Conservation (phyloP, 2,113 vertebrate species). For the Hippoglossus stenolepis region DNA sequence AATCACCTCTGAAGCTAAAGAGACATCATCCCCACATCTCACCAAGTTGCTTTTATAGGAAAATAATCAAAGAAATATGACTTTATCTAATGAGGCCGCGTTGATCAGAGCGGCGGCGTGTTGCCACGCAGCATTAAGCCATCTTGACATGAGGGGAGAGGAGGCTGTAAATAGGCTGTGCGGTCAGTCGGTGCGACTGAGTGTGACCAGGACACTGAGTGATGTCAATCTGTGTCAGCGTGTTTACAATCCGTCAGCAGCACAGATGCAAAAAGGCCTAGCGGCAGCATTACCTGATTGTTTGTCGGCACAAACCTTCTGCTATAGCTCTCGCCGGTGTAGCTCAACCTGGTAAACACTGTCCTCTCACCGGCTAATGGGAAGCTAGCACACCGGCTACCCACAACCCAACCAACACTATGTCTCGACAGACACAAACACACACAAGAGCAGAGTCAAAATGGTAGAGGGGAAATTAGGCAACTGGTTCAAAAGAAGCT, state of each 20-base stretch:
- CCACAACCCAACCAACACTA: background rate
- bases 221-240: slow-evolving; percentile 49
- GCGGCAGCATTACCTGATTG: background rate
- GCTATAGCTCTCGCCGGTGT: background rate
- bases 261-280: background rate
- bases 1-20: background rate
- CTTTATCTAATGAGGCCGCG: background rate
- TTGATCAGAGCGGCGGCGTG: background rate
- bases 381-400: slow-evolving; percentile 25
- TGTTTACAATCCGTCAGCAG: slow-evolving; percentile 53
- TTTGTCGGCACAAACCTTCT: background rate
- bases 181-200: background rate
- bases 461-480: background rate
- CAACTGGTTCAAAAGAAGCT: background rate
- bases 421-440: background rate
- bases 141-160: background rate
- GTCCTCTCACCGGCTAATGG: background rate
- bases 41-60: background rate
- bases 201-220: background rate
- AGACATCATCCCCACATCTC: slow-evolving; percentile 18
- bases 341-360: background rate
- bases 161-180: slow-evolving; percentile 1
- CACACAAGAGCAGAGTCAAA: background rate
- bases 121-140: background rate
- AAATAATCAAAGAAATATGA: background rate